Percentiles rank a stretch among this genome's conserved stretches.
phyloP scores from a whole-genome alignment of 2,113 vertebrate species.

The Chitala chitala region DNA sequence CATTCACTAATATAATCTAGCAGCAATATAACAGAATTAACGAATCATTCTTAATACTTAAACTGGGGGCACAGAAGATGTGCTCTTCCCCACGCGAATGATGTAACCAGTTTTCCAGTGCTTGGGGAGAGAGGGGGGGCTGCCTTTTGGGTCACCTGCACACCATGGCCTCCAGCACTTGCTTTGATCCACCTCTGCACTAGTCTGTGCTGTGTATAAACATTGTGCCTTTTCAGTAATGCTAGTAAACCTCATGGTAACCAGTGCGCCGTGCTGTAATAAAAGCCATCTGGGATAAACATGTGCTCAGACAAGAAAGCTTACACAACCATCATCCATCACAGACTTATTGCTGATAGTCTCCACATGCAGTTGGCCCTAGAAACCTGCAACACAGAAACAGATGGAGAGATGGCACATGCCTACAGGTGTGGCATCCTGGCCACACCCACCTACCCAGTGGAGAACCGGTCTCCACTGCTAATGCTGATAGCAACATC shows the following conservation, averaged over 20 bases:
- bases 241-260: conserved; percentile 45
- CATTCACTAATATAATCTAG: too few species aligned
- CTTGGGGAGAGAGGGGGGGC: too few species aligned
- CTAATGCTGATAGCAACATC: too few species aligned
- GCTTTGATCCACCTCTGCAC: conserved; percentile 48
- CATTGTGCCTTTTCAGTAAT: conserved; percentile 32
- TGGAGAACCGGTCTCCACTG: too few species aligned
- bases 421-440: too few species aligned
- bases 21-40: too few species aligned
- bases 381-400: conserved; percentile 49
- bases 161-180: conserved; percentile 38
- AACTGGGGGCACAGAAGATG: too few species aligned
- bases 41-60: too few species aligned
- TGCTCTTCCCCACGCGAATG: too few species aligned
- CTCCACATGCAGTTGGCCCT: conserved; percentile 49
- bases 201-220: conserved; percentile 41
- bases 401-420: too few species aligned
- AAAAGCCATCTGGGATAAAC: conserved; percentile 52
- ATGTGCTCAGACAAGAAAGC: conserved; percentile 46
- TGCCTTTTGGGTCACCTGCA: conserved; percentile 53
- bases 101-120: too few species aligned
- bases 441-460: too few species aligned
- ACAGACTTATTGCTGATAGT: conserved; percentile 47
- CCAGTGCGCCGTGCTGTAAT: conserved; percentile 50
- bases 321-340: conserved; percentile 50